phyloP scores from a whole-genome alignment of 2,888 invertebrate genomes.

The Ormia ochracea region DNA sequence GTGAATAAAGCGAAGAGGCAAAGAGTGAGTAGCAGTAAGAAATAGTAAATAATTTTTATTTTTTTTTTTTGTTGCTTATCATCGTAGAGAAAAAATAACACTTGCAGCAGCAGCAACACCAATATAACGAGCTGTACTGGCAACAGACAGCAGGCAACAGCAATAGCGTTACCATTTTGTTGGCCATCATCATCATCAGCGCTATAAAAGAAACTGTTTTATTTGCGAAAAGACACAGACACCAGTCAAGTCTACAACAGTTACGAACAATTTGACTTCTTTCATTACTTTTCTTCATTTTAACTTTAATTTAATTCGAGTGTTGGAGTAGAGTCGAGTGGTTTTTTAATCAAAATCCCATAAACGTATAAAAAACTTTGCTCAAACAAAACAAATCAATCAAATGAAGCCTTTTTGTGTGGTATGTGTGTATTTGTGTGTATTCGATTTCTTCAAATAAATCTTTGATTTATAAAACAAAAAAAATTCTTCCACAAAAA shows the following conservation, averaged over 20 bases:
- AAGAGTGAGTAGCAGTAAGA: constrained; percentile 4
- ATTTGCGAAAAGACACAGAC: constrained; percentile 75
- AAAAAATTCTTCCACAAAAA: background rate
- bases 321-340: constrained; percentile 25
- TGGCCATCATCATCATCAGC: constrained; percentile 50
- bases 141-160: background rate
- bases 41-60: background rate
- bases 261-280: constrained; percentile 30
- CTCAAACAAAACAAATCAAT: constrained; percentile 43
- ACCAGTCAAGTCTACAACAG: constrained; percentile 54
- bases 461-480: background rate
- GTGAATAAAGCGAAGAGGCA: background rate
- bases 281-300: constrained; percentile 1
- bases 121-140: background rate
- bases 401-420: constrained; percentile 75
- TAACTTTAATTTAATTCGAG: constrained; percentile 14
- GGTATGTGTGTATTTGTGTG: constrained; percentile 68
- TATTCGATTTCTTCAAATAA: background rate
- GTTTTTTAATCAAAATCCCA: constrained; percentile 47
- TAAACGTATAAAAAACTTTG: constrained; percentile 22
- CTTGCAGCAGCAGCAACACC: background rate
- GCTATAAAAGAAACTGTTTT: constrained; percentile 76
- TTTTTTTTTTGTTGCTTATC: constrained; percentile 45
- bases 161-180: constrained; percentile 6
- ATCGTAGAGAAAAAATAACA: constrained; percentile 19